phyloP scores from a whole-genome alignment of 2,113 vertebrate species.

The Sphyrna mokarran region DNA sequence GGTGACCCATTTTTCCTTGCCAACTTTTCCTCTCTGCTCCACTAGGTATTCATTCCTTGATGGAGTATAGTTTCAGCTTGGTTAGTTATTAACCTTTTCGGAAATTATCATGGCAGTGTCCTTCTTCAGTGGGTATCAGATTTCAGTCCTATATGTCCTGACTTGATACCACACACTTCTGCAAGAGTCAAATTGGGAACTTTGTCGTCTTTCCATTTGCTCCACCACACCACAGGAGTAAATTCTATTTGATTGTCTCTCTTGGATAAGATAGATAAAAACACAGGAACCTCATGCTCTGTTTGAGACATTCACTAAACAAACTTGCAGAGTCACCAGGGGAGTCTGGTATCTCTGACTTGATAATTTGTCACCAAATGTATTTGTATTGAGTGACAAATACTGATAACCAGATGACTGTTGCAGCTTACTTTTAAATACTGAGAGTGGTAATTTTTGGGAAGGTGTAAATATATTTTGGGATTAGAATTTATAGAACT shows the following conservation, averaged over 20 bases:
- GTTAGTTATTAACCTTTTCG: background rate
- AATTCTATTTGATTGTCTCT: background rate
- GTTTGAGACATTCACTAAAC: background rate
- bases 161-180: background rate
- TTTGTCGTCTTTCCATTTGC: background rate
- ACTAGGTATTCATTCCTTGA: background rate
- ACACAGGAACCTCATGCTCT: background rate
- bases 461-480: background rate
- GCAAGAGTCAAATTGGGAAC: background rate
- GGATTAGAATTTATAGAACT: background rate
- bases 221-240: background rate
- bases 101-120: background rate
- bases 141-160: background rate
- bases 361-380: background rate
- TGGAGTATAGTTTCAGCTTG: background rate
- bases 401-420: background rate
- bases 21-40: background rate
- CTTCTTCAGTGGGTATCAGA: background rate
- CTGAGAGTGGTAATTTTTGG: background rate
- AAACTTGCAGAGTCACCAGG: background rate
- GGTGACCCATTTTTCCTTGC: background rate
- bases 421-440: background rate
- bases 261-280: background rate
- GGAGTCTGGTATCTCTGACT: background rate
- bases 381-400: background rate